phyloP scores from a whole-genome alignment of 2,888 invertebrate genomes.

The Caenorhabditis doughertyi region DNA sequence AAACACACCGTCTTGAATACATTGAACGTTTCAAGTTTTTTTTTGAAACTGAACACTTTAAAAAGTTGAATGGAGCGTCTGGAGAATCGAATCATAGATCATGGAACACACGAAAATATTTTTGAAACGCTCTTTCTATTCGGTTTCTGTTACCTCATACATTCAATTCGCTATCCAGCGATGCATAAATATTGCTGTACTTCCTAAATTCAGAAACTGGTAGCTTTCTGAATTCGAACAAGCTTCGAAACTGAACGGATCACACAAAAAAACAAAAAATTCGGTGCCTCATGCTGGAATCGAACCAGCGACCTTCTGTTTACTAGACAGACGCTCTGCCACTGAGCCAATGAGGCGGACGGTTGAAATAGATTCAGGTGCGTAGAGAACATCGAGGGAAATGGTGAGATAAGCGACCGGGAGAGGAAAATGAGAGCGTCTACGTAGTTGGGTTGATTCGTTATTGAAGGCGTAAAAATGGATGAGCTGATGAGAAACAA shows the following conservation, averaged over 20 bases:
- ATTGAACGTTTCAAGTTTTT: not conserved
- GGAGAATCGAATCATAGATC: not conserved
- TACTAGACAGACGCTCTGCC: slow-evolving; percentile 82
- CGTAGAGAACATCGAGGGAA: slow-evolving; percentile 4
- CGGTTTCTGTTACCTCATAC: slow-evolving; percentile 20
- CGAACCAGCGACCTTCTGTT: slow-evolving; percentile 82
- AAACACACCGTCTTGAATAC: not conserved
- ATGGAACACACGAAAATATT: slow-evolving; percentile 20
- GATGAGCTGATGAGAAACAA: slow-evolving; percentile 46
- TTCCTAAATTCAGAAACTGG: slow-evolving; percentile 5
- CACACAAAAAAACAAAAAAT: slow-evolving; percentile 24
- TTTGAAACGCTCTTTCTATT: slow-evolving; percentile 26
- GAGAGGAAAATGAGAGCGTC: not conserved
- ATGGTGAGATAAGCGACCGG: not conserved
- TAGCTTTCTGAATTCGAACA: not conserved
- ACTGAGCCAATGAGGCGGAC: slow-evolving; percentile 81
- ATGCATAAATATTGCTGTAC: slow-evolving; percentile 19
- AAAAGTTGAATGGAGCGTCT: not conserved
- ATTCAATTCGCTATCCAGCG: not conserved
- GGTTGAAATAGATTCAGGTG: not conserved
- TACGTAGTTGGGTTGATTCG: slow-evolving; percentile 6
- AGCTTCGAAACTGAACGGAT: not conserved
- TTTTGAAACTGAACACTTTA: not conserved
- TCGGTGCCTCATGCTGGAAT: slow-evolving; percentile 81
- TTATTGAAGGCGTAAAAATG: not conserved